Percentiles rank a stretch among this genome's conserved stretches.
These are phyloP conservation scores for Acronicta psi DNA, from an alignment of 2,888 invertebrate genomes.

Conservation along the genomic window DNA sequence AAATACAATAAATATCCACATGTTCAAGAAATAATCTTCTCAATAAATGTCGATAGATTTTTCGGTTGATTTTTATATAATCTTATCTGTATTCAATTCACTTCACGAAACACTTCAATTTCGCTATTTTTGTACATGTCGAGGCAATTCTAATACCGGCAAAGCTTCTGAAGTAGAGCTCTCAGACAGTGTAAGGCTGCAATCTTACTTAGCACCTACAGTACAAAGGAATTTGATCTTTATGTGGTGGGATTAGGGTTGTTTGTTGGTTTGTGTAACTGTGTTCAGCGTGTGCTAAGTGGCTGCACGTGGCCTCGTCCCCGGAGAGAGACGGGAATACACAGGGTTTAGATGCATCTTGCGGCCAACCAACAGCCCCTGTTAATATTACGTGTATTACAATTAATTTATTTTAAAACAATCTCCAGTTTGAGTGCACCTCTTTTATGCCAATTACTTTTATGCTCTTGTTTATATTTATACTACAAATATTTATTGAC, in stretches of 20 bases:
- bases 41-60: slow-evolving; percentile 45
- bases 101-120: slow-evolving; percentile 79
- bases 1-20: slow-evolving; percentile 52
- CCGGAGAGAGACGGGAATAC: slow-evolving; percentile 74
- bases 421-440: slow-evolving; percentile 57
- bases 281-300: slow-evolving; percentile 82
- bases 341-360: slow-evolving; percentile 82
- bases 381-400: slow-evolving; percentile 82
- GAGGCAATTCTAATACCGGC: slow-evolving; percentile 82
- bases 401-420: slow-evolving; percentile 79
- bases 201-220: slow-evolving; percentile 68
- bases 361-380: slow-evolving; percentile 76
- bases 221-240: slow-evolving; percentile 75
- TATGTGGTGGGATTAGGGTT: slow-evolving; percentile 64
- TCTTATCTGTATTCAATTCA: slow-evolving; percentile 74
- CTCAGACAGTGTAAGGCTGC: slow-evolving; percentile 78
- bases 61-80: slow-evolving; percentile 63
- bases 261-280: slow-evolving; percentile 69
- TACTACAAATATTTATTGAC: slow-evolving; percentile 33
- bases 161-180: slow-evolving; percentile 82
- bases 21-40: slow-evolving; percentile 45
- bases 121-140: slow-evolving; percentile 84
- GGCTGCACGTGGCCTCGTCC: slow-evolving; percentile 83
- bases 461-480: slow-evolving; percentile 38
- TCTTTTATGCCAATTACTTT: slow-evolving; percentile 46